Percentiles rank a stretch among this genome's conserved stretches.
Evolutionary conservation across 2,888 invertebrate genomes (phyloP).

Genomic region (Hoplodrina blanda): DNA sequence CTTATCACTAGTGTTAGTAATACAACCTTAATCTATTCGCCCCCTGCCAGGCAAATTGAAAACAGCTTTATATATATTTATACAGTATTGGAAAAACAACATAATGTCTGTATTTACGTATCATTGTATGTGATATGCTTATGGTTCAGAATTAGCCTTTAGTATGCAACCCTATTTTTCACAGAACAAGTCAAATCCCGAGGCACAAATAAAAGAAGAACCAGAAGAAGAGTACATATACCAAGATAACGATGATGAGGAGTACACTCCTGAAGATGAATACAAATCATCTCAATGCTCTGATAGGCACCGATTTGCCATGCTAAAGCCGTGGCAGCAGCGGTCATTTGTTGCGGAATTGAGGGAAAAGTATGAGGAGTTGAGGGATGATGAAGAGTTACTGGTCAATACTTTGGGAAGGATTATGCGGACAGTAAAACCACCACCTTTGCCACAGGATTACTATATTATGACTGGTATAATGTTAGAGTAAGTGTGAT

Average conservation of each 20-base stretch:
- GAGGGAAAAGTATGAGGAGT: constrained; percentile 72
- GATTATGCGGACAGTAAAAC: constrained; percentile 76
- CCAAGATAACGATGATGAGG: constrained; percentile 19
- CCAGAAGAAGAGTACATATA: not conserved
- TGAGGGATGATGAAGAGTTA: constrained; percentile 70
- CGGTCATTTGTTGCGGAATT: constrained; percentile 79
- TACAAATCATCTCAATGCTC: not conserved
- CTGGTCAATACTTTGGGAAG: constrained; percentile 75
- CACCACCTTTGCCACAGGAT: constrained; percentile 74
- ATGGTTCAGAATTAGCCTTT: no score
- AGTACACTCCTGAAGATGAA: constrained; percentile 24
- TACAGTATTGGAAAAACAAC: no score
- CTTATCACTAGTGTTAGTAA: no score
- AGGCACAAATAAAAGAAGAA: constrained; percentile 30
- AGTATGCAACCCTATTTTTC: not conserved
- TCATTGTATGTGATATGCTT: no score
- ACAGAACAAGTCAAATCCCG: constrained; percentile 2
- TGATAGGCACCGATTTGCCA: constrained; percentile 50
- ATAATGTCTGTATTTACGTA: no score
- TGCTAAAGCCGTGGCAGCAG: constrained; percentile 64
- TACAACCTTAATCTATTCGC: no score
- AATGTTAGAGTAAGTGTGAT: constrained; percentile 75
- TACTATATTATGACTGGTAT: constrained; percentile 72
- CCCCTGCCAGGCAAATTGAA: no score
- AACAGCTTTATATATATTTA: no score